These are phyloP conservation scores for Clostera curtula DNA, from an alignment of 2,888 invertebrate species.

Conservation along the genomic window DNA sequence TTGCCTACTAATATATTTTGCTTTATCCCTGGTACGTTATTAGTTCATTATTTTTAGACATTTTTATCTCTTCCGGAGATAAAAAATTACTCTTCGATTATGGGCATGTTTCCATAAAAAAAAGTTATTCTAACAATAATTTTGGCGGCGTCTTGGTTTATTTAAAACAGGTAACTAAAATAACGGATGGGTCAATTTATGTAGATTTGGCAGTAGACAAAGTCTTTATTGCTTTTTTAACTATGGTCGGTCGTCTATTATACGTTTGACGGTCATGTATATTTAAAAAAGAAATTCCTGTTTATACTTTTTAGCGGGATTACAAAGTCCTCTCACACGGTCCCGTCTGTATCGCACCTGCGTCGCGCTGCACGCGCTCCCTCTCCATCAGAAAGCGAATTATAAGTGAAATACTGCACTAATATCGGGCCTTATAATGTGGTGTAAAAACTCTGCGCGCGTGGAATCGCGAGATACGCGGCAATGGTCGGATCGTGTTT, in stretches of 20 bases:
- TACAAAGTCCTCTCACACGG: constrained; percentile 23
- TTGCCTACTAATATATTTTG: constrained; percentile 68
- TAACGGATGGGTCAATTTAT: constrained; percentile 33
- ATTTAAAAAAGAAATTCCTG: too few relatives aligned
- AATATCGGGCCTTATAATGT: constrained; percentile 48
- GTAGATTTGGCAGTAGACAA: constrained; percentile 20
- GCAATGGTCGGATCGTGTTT: constrained; percentile 28
- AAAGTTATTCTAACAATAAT: constrained; percentile 29
- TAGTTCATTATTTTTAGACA: constrained; percentile 64
- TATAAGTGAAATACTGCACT: constrained; percentile 49
- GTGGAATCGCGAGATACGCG: constrained; percentile 46
- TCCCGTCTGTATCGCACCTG: constrained; percentile 24
- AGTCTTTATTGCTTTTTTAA: too few relatives aligned
- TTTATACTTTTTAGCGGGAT: constrained; percentile 1
- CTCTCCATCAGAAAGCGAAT: constrained; percentile 37
- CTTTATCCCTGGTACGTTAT: constrained; percentile 55
- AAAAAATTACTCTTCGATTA: constrained; percentile 54
- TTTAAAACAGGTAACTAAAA: constrained; percentile 31
- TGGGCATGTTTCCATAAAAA: constrained; percentile 27
- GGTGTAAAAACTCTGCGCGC: constrained; percentile 50
- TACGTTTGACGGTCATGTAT: too few relatives aligned
- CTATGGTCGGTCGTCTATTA: too few relatives aligned
- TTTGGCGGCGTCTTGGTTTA: constrained; percentile 29
- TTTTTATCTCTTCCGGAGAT: constrained; percentile 65
- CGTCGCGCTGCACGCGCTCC: constrained; percentile 27